Evolutionary conservation across 2,113 vertebrate species (phyloP).

Genomic region (Regulus satrapa): DNA sequence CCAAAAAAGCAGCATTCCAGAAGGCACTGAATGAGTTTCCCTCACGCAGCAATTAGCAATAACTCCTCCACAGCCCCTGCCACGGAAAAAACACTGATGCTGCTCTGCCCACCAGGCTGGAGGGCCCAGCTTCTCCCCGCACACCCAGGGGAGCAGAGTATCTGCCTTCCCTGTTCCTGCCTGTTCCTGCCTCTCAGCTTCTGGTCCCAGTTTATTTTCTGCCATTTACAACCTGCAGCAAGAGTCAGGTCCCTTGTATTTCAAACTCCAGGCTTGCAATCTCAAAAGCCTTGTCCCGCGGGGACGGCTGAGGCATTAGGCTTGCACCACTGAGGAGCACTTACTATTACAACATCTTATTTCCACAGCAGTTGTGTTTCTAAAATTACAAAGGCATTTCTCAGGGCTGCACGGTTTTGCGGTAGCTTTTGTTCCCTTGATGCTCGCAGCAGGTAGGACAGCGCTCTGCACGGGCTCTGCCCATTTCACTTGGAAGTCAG

Average conservation of each 20-base stretch:
- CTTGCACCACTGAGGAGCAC: background rate
- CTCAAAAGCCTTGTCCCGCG: background rate
- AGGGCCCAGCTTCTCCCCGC: background rate
- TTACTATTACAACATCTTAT: background rate
- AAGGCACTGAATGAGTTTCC: background rate
- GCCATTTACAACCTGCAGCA: background rate
- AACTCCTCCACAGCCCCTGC: background rate
- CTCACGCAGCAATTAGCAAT: background rate
- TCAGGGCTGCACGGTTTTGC: background rate
- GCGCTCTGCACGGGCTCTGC: background rate
- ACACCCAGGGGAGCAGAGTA: background rate
- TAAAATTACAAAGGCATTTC: conserved; percentile 7
- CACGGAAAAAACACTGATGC: rapidly evolving
- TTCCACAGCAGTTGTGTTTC: background rate
- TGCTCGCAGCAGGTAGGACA: conserved; percentile 17
- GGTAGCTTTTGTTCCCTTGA: background rate
- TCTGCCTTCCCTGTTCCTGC: background rate
- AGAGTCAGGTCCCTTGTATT: background rate
- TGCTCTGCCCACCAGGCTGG: background rate
- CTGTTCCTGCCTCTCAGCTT: background rate
- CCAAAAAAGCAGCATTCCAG: background rate
- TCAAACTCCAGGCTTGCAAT: background rate
- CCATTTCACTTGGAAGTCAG: background rate
- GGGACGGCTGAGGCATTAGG: background rate
- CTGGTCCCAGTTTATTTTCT: background rate